Evolutionary conservation across 2,797 vertebrate genomes (phyloP).

Genomic region (Ispidina lecontei): DNA sequence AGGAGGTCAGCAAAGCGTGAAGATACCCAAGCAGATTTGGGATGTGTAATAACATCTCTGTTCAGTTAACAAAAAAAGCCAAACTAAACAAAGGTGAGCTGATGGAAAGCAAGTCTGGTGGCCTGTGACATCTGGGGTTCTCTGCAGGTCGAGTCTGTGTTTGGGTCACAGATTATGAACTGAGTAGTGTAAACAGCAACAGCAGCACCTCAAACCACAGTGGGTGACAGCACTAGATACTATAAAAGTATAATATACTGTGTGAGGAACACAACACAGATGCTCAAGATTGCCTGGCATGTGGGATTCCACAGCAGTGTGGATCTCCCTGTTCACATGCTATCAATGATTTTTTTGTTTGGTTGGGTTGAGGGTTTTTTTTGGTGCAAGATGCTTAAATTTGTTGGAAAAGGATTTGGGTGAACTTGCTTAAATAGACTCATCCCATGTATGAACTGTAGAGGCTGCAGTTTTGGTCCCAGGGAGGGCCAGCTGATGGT

Average conservation of each 20-base stretch:
- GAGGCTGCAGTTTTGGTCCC: neutral
- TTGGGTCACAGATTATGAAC: neutral
- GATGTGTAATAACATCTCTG: neutral
- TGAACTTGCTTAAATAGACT: neutral
- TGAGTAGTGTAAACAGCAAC: neutral
- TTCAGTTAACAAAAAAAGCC: neutral
- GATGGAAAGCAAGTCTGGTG: neutral
- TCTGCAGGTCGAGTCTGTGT: neutral
- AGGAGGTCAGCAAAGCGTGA: neutral
- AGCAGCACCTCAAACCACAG: neutral
- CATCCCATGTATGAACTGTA: neutral
- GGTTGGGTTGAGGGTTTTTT: neutral
- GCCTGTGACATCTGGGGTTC: neutral
- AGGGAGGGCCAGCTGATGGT: neutral
- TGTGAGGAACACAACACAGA: neutral
- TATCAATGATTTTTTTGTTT: neutral
- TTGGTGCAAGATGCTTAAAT: neutral
- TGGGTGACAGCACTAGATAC: neutral
- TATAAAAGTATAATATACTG: too few relatives aligned
- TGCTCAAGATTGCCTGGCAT: neutral
- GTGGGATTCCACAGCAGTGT: neutral
- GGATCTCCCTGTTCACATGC: neutral
- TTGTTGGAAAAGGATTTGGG: neutral
- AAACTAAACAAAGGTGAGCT: neutral
- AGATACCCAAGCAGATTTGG: neutral